Percentiles rank a stretch among this genome's conserved stretches.
phyloP scores from a whole-genome alignment of 2,113 vertebrate genomes.

The Triplophysa tibetana region DNA sequence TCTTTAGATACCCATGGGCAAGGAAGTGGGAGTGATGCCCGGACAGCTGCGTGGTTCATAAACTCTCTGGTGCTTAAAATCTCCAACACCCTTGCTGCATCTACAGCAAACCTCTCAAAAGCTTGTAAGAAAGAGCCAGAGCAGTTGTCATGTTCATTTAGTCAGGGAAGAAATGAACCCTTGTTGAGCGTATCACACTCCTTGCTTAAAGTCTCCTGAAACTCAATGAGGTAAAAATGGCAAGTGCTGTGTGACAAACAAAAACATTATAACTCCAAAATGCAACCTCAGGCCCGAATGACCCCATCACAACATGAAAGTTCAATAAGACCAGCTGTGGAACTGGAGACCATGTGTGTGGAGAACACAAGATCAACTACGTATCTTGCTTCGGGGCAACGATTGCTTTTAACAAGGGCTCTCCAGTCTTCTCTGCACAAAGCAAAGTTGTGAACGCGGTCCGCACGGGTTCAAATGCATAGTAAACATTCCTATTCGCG shows the following conservation, averaged over 20 bases:
- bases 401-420: slow-evolving; percentile 13
- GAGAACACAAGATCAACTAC: slow-evolving; percentile 12
- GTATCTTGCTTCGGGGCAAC: neutral
- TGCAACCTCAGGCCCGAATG: slow-evolving; percentile 25
- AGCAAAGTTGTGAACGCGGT: neutral
- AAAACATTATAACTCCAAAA: slow-evolving; percentile 35
- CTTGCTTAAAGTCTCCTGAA: slow-evolving; percentile 6
- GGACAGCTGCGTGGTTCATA: slow-evolving; percentile 1
- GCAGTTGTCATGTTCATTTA: neutral
- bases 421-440: neutral
- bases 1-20: slow-evolving; percentile 1
- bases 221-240: slow-evolving; percentile 17
- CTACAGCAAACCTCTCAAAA: neutral
- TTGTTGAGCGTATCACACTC: neutral
- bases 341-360: slow-evolving; percentile 6
- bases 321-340: slow-evolving; percentile 31
- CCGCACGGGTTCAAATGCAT: neutral
- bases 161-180: neutral
- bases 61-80: slow-evolving; percentile 9
- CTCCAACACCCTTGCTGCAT: slow-evolving; percentile 19
- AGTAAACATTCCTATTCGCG: neutral
- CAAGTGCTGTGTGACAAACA: slow-evolving; percentile 33
- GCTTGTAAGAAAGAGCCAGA: neutral
- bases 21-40: slow-evolving; percentile 1
- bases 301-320: neutral